Percentiles rank a stretch among this genome's conserved stretches.
phyloP scores from a whole-genome alignment of 2,888 invertebrate species.

The Pammene fasciana region DNA sequence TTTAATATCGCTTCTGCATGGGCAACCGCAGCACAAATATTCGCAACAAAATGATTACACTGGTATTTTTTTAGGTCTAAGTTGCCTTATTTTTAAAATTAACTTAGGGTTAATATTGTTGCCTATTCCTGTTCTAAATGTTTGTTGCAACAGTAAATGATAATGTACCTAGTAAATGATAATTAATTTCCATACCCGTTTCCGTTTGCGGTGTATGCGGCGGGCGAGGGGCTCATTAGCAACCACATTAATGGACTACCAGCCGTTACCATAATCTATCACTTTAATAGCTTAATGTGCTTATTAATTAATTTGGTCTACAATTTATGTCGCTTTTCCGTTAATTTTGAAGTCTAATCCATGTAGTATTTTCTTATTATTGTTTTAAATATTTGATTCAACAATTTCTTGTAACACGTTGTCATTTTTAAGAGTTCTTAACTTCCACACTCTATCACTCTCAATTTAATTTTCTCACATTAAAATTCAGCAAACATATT shows the following conservation, averaged over 20 bases:
- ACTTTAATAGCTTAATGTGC: constrained; percentile 17
- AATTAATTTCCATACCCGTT: neutral
- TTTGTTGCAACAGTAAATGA: neutral
- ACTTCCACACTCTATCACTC: too few relatives aligned
- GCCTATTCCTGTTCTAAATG: too few relatives aligned
- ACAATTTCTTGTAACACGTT: too few relatives aligned
- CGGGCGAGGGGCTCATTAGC: constrained; percentile 13
- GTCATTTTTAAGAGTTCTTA: too few relatives aligned
- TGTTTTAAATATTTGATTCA: neutral
- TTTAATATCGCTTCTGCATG: too few relatives aligned
- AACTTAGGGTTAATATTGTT: too few relatives aligned
- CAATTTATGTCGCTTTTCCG: constrained; percentile 8
- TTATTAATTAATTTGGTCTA: constrained; percentile 14
- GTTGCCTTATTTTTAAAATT: too few relatives aligned
- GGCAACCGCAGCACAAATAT: too few relatives aligned
- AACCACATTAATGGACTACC: constrained; percentile 13
- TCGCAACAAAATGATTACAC: too few relatives aligned
- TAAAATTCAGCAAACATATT: too few relatives aligned
- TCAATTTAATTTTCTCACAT: neutral
- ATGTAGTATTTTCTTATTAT: neutral
- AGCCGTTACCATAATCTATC: constrained; percentile 21
- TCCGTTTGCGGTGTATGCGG: constrained; percentile 1
- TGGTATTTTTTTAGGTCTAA: too few relatives aligned
- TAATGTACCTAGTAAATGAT: neutral
- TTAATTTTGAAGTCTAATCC: neutral